phyloP scores from a whole-genome alignment of 2,888 invertebrate genomes.

The Noctua fimbriata region DNA sequence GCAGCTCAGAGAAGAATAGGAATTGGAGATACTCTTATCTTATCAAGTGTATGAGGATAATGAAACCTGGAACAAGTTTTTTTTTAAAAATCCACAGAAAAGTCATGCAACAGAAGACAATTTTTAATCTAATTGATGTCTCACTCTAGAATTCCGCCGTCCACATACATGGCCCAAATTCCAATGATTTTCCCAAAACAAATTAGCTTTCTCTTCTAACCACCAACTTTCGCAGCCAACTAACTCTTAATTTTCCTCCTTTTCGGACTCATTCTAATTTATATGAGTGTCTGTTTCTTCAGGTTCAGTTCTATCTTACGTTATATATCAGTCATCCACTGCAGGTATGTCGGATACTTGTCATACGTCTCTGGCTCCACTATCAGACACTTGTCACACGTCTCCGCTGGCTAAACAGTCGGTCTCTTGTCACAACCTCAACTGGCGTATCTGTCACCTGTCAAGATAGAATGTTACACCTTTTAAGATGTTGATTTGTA shows the following conservation, averaged over 20 bases:
- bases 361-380: neutral
- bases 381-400: neutral
- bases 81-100: neutral
- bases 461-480: neutral
- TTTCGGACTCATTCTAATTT: neutral
- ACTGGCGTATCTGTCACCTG: neutral
- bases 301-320: constrained; percentile 1
- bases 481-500: neutral
- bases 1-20: neutral
- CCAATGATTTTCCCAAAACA: constrained; percentile 15
- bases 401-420: neutral
- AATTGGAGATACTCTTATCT: neutral
- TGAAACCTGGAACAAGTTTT: neutral
- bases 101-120: neutral
- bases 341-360: neutral
- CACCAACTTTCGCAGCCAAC: constrained; percentile 14
- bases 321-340: constrained; percentile 13
- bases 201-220: constrained; percentile 39
- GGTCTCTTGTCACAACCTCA: neutral
- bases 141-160: neutral
- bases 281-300: neutral
- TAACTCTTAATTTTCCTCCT: neutral
- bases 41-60: neutral
- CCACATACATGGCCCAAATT: constrained; percentile 14
- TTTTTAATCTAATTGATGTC: neutral